Evolutionary conservation across 2,888 invertebrate genomes (phyloP).

Genomic region (Drosophila picticornis): DNA sequence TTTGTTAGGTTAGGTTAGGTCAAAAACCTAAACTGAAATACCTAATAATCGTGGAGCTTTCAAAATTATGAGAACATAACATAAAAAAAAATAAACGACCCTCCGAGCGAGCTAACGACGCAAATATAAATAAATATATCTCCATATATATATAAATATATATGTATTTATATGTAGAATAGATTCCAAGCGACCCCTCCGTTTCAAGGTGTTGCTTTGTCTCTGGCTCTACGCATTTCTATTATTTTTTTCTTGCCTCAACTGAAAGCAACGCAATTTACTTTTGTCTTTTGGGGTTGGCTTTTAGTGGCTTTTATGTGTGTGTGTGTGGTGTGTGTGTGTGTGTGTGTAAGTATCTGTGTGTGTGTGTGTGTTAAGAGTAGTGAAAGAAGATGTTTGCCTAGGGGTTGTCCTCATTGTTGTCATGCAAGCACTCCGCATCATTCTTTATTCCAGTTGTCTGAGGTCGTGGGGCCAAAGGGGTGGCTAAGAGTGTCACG

Average conservation of each 20-base stretch:
- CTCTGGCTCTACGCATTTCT: slow-evolving; percentile 63
- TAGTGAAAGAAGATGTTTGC: slow-evolving; percentile 27
- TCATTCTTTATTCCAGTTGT: slow-evolving; percentile 6
- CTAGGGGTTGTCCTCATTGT: slow-evolving; percentile 34
- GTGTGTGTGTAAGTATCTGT: neutral
- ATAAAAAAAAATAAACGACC: neutral
- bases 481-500: slow-evolving; percentile 35
- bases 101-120: slow-evolving; percentile 31
- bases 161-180: slow-evolving; percentile 22
- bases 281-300: slow-evolving; percentile 68
- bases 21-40: neutral
- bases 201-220: slow-evolving; percentile 76
- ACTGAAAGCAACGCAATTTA: slow-evolving; percentile 73
- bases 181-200: slow-evolving; percentile 45
- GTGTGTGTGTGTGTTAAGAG: neutral
- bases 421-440: slow-evolving; percentile 3
- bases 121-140: neutral
- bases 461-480: slow-evolving; percentile 30
- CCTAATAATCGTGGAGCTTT: neutral
- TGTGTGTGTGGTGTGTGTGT: neutral
- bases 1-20: slow-evolving; percentile 1
- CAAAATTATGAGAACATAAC: neutral
- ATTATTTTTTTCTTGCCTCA: slow-evolving; percentile 6
- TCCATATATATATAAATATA: slow-evolving; percentile 3
- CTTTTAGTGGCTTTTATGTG: slow-evolving; percentile 53